phyloP scores from a whole-genome alignment of 2,888 invertebrate genomes.

The Cantharis flavilabris region DNA sequence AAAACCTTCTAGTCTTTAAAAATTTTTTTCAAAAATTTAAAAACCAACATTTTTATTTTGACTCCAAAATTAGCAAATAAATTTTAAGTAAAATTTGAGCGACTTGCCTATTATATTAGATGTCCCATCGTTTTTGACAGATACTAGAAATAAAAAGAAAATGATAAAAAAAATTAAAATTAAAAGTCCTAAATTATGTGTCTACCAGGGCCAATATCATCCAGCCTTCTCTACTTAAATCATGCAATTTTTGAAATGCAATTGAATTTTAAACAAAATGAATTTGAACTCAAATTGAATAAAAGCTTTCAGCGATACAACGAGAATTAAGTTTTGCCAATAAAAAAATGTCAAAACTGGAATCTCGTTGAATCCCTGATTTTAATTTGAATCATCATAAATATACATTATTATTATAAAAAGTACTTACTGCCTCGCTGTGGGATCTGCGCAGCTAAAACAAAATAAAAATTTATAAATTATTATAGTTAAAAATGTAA shows the following conservation, averaged over 20 bases:
- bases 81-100: neutral
- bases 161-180: neutral
- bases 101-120: neutral
- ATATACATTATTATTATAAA: too few relatives aligned
- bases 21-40: neutral
- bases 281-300: neutral
- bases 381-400: neutral
- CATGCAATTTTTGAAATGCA: neutral
- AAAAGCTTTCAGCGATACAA: neutral
- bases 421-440: conserved; percentile 85
- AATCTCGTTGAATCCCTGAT: neutral
- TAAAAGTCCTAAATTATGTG: neutral
- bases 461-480: conserved; percentile 54
- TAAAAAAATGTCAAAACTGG: neutral
- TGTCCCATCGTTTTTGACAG: neutral
- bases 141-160: neutral
- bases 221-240: neutral
- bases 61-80: neutral
- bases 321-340: neutral
- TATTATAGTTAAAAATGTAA: neutral
- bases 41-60: neutral
- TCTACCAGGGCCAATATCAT: neutral
- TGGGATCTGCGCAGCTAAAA: conserved; percentile 87
- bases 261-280: neutral
- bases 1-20: neutral